Evolutionary conservation across 1,140 invertebrate genomes (phyloP), one percentile per base, ranked within the genome.

Genomic region (Halictus rubicundus): DNA sequence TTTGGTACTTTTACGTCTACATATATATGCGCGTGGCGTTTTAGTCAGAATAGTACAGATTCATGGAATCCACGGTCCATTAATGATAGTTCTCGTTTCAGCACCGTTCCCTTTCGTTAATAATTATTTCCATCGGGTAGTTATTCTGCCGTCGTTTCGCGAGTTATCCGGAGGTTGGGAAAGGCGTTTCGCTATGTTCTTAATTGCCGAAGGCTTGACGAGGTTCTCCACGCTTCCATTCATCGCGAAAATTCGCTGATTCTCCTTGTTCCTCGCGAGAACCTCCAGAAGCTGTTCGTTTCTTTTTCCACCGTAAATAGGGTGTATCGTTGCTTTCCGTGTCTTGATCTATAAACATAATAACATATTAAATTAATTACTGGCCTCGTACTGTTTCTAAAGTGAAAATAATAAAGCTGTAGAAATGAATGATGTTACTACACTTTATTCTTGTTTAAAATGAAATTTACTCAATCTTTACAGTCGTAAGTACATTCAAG

Each of bases 321-420:
- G 81, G 21, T 32, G 80, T 46, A 88, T 85, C 12, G 79, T 85
- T 6, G 85, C 83, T 16, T 57, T 74, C 14, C 37, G 78, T 14
- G 52, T 57, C 12, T 21, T 2, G 10, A 0, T 16, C 82, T 75
- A 42, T 5, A 80, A 61, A 65, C n/a, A 14, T 65, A 4, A 46
- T 59, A 46, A 10, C 42, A 3, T 12, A 12, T 46, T 46, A 46
- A 46, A 46, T 1, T 0, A 46, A 12, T 12, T 9, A 10, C 14
- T 46, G 14, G 2, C 42, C 42, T 12, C 14, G 14, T 46, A 9
- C 10, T 42, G 10, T 42, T 42, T 4, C 2, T 10, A 12, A 46
- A 46, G 12, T 46, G 42, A 3, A 46, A 3, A 12, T 14, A 12
- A 46, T 10, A 12, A 42, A 10, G 42, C 42, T 12, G 9, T 42